Evolutionary conservation across 2,113 vertebrate species (phyloP).

Genomic region (Misgurnus anguillicaudatus): DNA sequence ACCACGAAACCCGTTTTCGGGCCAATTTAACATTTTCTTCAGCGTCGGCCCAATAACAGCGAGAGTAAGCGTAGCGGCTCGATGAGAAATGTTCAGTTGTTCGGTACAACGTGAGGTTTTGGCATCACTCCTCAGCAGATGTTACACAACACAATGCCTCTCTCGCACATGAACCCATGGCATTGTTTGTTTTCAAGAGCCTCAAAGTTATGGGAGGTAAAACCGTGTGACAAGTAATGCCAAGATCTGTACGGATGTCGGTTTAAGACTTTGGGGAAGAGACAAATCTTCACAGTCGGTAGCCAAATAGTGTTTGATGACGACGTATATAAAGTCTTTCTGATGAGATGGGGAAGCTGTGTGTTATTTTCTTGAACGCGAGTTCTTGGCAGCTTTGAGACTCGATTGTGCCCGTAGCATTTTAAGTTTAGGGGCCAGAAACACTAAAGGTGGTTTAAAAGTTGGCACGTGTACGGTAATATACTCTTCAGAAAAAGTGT

Average conservation of each 20-base stretch:
- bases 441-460: conserved; percentile 32
- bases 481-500: neutral
- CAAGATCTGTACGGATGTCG: neutral
- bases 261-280: neutral
- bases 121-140: neutral
- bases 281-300: neutral
- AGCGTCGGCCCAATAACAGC: neutral
- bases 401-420: neutral
- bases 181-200: neutral
- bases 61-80: neutral
- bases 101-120: neutral
- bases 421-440: conserved; percentile 4
- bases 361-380: neutral
- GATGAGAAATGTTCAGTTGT: neutral
- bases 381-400: conserved; percentile 10
- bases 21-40: conserved; percentile 2
- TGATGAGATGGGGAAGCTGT: neutral
- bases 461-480: conserved; percentile 43
- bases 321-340: neutral
- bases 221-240: neutral
- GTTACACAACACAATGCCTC: neutral
- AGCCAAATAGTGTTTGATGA: neutral
- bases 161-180: neutral
- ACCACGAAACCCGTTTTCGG: neutral
- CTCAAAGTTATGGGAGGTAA: neutral